A percentile compares a stretch with the other conserved stretches of the same genome.
These are phyloP conservation scores for Erythrocercus mccallii DNA, from an alignment of 2,113 vertebrate species.

Conservation along the genomic window DNA sequence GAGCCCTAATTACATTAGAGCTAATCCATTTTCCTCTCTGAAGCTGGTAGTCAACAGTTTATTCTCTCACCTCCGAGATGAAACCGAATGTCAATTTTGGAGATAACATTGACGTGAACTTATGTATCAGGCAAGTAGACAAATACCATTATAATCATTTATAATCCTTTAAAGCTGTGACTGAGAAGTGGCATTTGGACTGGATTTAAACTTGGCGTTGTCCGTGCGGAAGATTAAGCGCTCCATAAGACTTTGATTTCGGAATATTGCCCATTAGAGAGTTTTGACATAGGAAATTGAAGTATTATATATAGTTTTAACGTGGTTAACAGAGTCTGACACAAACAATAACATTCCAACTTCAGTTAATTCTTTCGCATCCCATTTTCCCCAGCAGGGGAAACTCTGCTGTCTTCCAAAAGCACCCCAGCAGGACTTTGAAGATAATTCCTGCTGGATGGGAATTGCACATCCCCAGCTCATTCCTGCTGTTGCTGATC, in stretches of 20 bases:
- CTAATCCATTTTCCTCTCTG: conserved; percentile 64
- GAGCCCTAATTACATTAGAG: conserved; percentile 56
- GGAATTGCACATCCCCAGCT: conserved; percentile 48
- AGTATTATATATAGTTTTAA: conserved; percentile 72
- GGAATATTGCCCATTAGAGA: conserved; percentile 69
- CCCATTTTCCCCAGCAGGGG: conserved; percentile 59
- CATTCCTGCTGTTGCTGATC: conserved; percentile 42
- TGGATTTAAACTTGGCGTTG: conserved; percentile 81
- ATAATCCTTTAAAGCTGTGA: conserved; percentile 82
- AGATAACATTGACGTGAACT: conserved; percentile 76
- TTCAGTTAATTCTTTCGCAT: conserved; percentile 64
- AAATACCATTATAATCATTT: conserved; percentile 71
- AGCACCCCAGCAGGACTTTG: conserved; percentile 66
- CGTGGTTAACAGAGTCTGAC: conserved; percentile 66
- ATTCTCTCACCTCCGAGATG: conserved; percentile 78
- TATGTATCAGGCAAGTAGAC: conserved; percentile 68
- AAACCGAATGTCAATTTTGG: conserved; percentile 61
- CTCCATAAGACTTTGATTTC: conserved; percentile 58
- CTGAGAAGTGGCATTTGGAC: conserved; percentile 80
- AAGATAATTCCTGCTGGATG: conserved; percentile 64
- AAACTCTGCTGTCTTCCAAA: conserved; percentile 27
- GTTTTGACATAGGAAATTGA: conserved; percentile 73
- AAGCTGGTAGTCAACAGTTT: conserved; percentile 70
- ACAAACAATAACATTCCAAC: conserved; percentile 71
- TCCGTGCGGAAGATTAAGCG: conserved; percentile 66